Evolutionary conservation across 2,113 vertebrate genomes (phyloP), one percentile per base, ranked within the genome.

Genomic region (Cichladusa arquata): DNA sequence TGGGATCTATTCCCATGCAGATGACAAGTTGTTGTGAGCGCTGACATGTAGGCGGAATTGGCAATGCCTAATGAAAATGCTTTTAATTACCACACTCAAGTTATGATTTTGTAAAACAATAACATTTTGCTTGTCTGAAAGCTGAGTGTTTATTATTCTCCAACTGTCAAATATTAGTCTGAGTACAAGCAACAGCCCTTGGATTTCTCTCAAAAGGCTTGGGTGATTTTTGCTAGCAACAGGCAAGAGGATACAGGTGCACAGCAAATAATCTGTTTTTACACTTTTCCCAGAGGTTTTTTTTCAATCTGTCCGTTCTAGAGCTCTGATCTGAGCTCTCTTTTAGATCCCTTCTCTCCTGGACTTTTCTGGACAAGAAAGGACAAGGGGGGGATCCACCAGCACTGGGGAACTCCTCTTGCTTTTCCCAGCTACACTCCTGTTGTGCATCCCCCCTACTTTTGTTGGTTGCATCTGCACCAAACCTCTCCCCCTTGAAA

Each of bases 121-220:
- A 95, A 94, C 76, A 93, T 92, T 97, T 93, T 95, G 82, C 82
- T 95, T 92, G 65, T 86, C 76, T 71, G 80, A 86, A 95, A 95
- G 67, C 94, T 88, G 40, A 88, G 83, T 73, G 62, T 94, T 93
- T 92, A 53, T 90, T 83, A 84, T 78, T 83, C 88, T 78, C 64
- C 77, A 71, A 44, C 67, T 93, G 86, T 69, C 92, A 96, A 95
- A 86, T 73, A 92, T 86, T 83, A 74, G 64, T 42, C 67, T 77
- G 81, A 88, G 72, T 18, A 20, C 56, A 58, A 90, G 80, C 76
- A 90, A 88, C 60, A 77, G 22, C 60, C 60, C 36, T 88, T 86
- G 88, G 88, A 94, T 56, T 70, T 70, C 79, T 86, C 82, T 83
- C 82, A 34, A 22, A 76, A 83, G 20, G 11, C n/a, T 69, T 48